These are phyloP conservation scores for Vireo griseus DNA, from an alignment of 2,797 vertebrate genomes.

Conservation along the genomic window DNA sequence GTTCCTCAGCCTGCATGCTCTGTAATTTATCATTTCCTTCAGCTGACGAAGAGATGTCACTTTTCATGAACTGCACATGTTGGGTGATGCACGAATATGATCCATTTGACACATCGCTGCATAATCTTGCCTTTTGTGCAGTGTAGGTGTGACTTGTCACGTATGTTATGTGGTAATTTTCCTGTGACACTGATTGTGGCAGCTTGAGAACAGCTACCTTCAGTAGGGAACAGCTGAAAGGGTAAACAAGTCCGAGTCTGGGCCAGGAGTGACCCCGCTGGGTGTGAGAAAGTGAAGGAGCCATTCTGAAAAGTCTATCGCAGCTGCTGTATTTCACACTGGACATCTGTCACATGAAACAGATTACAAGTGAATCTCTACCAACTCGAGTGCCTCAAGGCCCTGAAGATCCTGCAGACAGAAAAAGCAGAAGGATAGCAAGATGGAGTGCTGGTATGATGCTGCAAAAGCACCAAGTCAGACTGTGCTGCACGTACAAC, in stretches of 20 bases:
- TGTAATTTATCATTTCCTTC: slow-evolving; percentile 14
- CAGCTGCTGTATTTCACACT: neutral
- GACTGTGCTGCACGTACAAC: neutral
- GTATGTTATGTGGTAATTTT: slow-evolving; percentile 2
- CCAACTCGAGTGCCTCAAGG: neutral
- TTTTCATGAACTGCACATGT: neutral
- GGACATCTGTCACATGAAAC: neutral
- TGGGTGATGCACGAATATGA: neutral
- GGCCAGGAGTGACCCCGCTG: neutral
- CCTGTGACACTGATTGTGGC: slow-evolving; percentile 18
- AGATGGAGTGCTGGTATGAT: neutral
- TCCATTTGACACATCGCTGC: slow-evolving; percentile 17
- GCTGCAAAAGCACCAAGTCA: neutral
- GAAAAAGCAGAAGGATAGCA: neutral
- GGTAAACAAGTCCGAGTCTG: neutral
- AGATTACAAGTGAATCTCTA: neutral
- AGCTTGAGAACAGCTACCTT: neutral
- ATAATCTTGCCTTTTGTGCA: slow-evolving; percentile 39
- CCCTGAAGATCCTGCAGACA: neutral
- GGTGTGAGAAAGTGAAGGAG: neutral
- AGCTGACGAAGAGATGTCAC: neutral
- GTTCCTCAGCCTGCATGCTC: neutral
- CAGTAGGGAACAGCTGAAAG: neutral
- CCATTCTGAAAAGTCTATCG: neutral
- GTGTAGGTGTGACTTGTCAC: slow-evolving; percentile 38